These are phyloP conservation scores for Agrotis ipsilon DNA, from an alignment of 2,888 invertebrate genomes.

Conservation along the genomic window DNA sequence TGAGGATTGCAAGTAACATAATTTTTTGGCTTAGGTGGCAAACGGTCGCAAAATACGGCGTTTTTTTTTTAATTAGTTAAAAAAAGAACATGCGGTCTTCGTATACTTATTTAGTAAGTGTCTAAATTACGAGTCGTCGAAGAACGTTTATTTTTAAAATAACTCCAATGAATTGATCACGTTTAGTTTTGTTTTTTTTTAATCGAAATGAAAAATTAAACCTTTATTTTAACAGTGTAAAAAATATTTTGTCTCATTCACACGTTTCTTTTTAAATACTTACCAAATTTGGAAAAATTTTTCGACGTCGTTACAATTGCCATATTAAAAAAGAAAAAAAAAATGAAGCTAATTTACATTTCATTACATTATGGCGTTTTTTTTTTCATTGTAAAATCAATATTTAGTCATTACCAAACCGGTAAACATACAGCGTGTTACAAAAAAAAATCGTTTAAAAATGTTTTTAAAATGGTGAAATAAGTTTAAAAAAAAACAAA, in stretches of 20 bases:
- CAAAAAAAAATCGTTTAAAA: background rate
- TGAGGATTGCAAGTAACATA: conserved; percentile 43
- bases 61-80: background rate
- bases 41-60: conserved; percentile 25
- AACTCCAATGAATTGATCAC: background rate
- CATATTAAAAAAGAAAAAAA: no score
- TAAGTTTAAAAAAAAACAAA: background rate
- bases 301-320: background rate
- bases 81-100: conserved; percentile 50
- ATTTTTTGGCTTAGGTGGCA: conserved; percentile 63
- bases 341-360: background rate
- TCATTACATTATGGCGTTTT: background rate
- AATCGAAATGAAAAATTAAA: background rate
- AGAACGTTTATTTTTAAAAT: background rate
- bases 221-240: background rate
- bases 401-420: background rate
- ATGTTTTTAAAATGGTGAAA: background rate
- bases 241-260: background rate
- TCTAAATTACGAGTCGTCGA: conserved; percentile 65
- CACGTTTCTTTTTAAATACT: background rate
- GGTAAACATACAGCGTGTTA: background rate
- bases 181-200: background rate
- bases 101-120: conserved; percentile 68
- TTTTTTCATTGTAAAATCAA: background rate
- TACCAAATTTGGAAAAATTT: background rate